phyloP scores from a whole-genome alignment of 2,113 vertebrate genomes.

The Apteryx mantelli region DNA sequence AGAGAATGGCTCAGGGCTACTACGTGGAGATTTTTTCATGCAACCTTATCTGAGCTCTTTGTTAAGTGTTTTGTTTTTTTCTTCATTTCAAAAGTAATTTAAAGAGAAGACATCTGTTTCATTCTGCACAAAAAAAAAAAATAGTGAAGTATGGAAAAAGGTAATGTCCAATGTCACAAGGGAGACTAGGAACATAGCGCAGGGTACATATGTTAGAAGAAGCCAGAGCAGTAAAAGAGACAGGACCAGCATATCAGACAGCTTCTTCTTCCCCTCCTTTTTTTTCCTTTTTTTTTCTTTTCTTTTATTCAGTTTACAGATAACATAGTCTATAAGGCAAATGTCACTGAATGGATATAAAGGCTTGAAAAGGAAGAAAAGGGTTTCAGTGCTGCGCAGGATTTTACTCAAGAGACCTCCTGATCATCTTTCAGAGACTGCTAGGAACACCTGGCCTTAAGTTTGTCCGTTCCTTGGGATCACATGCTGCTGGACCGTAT shows the following conservation, averaged over 20 bases:
- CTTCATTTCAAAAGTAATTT: background rate
- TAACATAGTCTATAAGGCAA: background rate
- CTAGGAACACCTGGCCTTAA: background rate
- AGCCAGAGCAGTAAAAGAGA: background rate
- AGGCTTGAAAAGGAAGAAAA: background rate
- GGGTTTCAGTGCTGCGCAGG: background rate
- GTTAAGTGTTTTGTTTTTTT: background rate
- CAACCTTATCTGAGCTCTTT: background rate
- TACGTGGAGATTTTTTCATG: background rate
- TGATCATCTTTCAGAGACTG: background rate
- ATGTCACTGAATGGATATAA: background rate
- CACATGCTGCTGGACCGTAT: background rate
- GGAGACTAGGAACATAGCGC: background rate
- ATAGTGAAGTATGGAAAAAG: background rate
- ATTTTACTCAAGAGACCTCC: background rate
- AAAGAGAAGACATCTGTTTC: background rate
- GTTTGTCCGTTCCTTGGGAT: background rate
- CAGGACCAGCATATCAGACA: background rate
- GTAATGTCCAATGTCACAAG: background rate
- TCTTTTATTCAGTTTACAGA: background rate
- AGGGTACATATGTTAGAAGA: background rate
- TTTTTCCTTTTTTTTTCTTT: background rate
- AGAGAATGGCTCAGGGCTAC: fast-evolving
- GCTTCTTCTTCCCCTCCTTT: background rate
- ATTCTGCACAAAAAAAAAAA: background rate